These are phyloP conservation scores for Coracias cyanogaster DNA, from an alignment of 2,797 vertebrate species.

Conservation along the genomic window DNA sequence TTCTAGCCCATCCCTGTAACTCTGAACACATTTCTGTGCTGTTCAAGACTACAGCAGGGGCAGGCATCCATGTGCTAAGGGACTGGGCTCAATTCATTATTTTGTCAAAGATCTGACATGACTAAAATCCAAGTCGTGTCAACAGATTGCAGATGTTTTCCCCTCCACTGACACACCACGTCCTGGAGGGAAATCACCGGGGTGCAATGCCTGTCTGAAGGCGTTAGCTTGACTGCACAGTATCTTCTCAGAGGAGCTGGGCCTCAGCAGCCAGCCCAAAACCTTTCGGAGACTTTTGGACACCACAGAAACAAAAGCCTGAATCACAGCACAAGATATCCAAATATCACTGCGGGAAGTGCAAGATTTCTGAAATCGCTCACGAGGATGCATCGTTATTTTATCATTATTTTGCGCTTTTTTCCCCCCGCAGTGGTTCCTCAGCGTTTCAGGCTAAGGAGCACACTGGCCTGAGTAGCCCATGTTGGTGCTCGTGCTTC, in stretches of 20 bases:
- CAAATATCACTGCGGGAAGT: neutral
- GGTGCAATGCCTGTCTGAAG: neutral
- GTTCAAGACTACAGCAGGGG: neutral
- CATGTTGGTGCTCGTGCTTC: neutral
- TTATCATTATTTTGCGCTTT: neutral
- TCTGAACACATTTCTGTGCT: neutral
- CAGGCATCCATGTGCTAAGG: neutral
- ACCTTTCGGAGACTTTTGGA: neutral
- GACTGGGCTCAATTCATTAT: neutral
- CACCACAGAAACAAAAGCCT: neutral
- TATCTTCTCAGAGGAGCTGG: neutral
- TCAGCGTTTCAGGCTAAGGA: neutral
- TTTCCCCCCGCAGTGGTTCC: neutral
- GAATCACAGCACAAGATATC: neutral
- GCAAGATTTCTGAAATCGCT: neutral
- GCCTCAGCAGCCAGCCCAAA: slow-evolving; percentile 3
- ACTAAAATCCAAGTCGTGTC: slow-evolving; percentile 26
- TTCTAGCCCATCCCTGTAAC: neutral
- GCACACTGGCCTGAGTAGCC: neutral
- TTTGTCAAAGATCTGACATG: slow-evolving; percentile 35
- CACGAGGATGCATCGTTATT: neutral
- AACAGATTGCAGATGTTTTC: slow-evolving; percentile 40
- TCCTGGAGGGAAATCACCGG: slow-evolving; percentile 1
- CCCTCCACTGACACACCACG: slow-evolving; percentile 26
- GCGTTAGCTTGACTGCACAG: neutral